phyloP scores from a whole-genome alignment of 2,888 invertebrate species.

The Ophraella communa region DNA sequence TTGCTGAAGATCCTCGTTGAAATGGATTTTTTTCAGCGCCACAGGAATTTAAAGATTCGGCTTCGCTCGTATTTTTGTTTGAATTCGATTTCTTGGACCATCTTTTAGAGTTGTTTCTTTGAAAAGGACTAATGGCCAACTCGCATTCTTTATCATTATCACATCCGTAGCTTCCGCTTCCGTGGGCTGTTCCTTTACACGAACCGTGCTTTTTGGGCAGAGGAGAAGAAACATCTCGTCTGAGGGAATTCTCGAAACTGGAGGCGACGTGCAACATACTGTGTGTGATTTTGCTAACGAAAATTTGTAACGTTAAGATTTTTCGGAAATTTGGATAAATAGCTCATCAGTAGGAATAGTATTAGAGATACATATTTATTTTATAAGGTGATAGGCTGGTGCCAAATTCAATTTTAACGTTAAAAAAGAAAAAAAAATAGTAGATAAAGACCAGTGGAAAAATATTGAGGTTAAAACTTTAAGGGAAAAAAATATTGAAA shows the following conservation, averaged over 20 bases:
- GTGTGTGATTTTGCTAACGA: neutral
- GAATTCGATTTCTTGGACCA: conserved; percentile 59
- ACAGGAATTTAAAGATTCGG: conserved; percentile 27
- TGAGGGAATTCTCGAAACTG: conserved; percentile 67
- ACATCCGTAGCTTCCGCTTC: conserved; percentile 49
- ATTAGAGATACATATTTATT: no score
- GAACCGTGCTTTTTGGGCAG: conserved; percentile 69
- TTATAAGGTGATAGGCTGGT: no score
- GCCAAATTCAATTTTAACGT: no score
- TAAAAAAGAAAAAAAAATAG: no score
- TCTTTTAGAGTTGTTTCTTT: conserved; percentile 61
- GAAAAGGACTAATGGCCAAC: conserved; percentile 58
- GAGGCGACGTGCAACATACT: conserved; percentile 55
- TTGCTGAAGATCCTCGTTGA: conserved; percentile 40
- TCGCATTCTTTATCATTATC: conserved; percentile 29
- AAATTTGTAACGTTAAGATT: neutral
- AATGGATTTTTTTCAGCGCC: conserved; percentile 34
- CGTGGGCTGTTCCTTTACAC: conserved; percentile 80
- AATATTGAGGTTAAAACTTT: no score
- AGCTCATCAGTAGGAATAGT: neutral
- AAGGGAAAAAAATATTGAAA: no score
- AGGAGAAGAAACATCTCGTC: conserved; percentile 56
- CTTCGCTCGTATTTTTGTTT: conserved; percentile 41
- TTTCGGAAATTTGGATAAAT: neutral
- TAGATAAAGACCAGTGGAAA: no score